Conservation (phyloP, 2,113 vertebrate species). For the Excalfactoria chinensis region DNA sequence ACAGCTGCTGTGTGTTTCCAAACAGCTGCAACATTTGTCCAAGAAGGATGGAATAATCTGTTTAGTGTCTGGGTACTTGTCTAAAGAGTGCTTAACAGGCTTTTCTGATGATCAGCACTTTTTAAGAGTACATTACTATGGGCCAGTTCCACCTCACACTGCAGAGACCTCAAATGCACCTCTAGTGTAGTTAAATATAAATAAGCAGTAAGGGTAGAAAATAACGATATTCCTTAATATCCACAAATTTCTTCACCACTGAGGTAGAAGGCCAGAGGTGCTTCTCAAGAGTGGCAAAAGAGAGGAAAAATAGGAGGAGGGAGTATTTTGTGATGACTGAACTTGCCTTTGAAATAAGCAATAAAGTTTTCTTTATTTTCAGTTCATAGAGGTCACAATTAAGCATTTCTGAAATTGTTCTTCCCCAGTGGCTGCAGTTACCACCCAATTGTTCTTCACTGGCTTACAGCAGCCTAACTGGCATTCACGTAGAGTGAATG, state of each 20-base stretch:
- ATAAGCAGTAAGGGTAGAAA: background rate
- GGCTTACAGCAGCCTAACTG: background rate
- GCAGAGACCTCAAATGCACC: background rate
- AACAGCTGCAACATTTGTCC: slow-evolving; percentile 11
- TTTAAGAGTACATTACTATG: background rate
- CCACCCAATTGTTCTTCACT: background rate
- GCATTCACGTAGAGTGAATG: background rate
- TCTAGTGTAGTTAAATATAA: background rate
- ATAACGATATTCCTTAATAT: background rate
- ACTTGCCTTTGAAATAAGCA: background rate
- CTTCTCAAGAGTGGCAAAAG: background rate
- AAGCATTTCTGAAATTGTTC: background rate
- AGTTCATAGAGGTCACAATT: background rate
- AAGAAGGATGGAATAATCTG: background rate
- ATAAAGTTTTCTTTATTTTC: background rate
- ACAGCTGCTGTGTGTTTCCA: background rate
- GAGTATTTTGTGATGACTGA: background rate
- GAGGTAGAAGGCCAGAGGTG: background rate
- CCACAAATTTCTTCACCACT: background rate
- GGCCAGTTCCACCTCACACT: background rate
- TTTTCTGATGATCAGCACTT: background rate
- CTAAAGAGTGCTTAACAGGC: background rate
- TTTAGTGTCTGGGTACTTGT: slow-evolving; percentile 33
- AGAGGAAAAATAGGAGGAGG: background rate
- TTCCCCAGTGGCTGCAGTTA: background rate